These are phyloP conservation scores for Anabacerthia variegaticeps DNA, from an alignment of 2,797 vertebrate genomes.

Conservation along the genomic window DNA sequence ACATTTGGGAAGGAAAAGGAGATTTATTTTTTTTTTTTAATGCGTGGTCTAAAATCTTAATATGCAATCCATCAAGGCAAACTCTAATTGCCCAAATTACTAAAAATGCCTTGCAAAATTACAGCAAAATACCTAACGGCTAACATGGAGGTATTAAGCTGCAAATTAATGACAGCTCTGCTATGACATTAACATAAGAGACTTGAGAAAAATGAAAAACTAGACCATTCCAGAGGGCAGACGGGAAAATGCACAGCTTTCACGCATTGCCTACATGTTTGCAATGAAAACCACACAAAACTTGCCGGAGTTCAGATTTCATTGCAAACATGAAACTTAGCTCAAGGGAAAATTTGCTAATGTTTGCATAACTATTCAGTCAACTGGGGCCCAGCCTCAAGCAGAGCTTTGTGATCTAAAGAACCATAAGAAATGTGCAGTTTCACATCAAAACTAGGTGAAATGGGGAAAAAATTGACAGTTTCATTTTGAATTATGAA, in stretches of 20 bases:
- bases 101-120: neutral
- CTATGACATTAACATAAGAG: neutral
- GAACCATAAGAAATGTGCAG: constrained; percentile 2
- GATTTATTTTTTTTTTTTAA: neutral
- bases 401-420: constrained; percentile 35
- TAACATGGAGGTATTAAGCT: neutral
- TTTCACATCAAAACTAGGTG: constrained; percentile 34
- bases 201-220: constrained; percentile 26
- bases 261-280: constrained; percentile 11
- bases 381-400: constrained; percentile 9
- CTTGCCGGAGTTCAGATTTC: constrained; percentile 45
- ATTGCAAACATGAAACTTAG: constrained; percentile 48
- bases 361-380: constrained; percentile 57
- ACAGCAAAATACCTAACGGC: neutral
- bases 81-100: neutral
- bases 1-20: neutral
- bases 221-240: neutral
- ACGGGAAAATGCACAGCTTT: constrained; percentile 15
- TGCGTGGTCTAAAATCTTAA: neutral
- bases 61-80: neutral
- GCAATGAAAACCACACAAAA: constrained; percentile 47
- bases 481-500: constrained; percentile 43
- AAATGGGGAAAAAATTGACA: neutral
- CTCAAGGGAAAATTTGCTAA: constrained; percentile 56
- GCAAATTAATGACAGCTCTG: neutral